These are phyloP conservation scores for Alaudala cheleensis DNA, from an alignment of 2,113 vertebrate genomes.

Conservation along the genomic window DNA sequence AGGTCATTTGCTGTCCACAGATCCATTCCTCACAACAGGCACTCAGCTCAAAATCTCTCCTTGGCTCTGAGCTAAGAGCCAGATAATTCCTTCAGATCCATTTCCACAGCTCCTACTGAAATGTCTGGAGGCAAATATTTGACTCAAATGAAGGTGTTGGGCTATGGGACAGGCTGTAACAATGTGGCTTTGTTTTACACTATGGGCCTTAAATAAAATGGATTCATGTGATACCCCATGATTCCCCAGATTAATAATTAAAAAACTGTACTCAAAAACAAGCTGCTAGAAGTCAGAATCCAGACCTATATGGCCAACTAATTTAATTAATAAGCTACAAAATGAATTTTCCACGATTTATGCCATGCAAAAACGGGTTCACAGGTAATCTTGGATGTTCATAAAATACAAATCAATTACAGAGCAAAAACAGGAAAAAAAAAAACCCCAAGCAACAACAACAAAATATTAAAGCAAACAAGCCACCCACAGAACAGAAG, in stretches of 20 bases:
- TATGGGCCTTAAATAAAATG: not conserved
- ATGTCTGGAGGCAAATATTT: not conserved
- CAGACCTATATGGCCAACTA: not conserved
- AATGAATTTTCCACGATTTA: not conserved
- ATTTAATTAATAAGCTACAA: not conserved
- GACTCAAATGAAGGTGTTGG: not conserved
- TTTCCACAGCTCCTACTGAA: not conserved
- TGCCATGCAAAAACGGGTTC: not conserved
- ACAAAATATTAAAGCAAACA: not conserved
- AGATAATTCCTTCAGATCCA: slow-evolving; percentile 1
- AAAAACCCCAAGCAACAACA: not conserved
- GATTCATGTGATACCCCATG: not conserved
- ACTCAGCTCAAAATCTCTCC: not conserved
- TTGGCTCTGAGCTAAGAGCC: not conserved
- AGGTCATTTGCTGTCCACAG: not conserved
- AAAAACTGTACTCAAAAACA: not conserved
- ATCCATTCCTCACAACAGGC: not conserved
- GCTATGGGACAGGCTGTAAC: not conserved
- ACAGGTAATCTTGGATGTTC: not conserved
- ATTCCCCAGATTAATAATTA: not conserved
- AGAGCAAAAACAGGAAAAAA: not conserved
- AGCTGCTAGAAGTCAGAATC: not conserved
- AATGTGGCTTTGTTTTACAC: not conserved
- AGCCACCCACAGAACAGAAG: not conserved
- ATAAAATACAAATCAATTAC: not conserved